Evolutionary conservation across 2,888 invertebrate genomes (phyloP).

Genomic region (Plebejus melissa): DNA sequence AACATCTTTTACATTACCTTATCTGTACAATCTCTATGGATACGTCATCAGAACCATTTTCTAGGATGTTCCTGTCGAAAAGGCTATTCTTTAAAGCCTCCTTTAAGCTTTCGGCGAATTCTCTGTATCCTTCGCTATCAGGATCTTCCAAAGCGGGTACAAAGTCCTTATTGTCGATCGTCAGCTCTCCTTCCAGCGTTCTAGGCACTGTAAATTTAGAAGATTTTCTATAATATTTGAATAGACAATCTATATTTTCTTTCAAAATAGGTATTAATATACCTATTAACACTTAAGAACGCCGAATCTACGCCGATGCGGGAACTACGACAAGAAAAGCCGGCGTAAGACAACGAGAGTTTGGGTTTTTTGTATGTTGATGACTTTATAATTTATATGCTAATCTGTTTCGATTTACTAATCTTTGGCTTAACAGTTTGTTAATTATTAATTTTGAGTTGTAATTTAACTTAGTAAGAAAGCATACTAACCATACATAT

Average conservation of each 20-base stretch:
- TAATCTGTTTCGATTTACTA: neutral
- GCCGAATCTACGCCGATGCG: too few relatives aligned
- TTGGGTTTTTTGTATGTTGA: too few relatives aligned
- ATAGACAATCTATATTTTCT: neutral
- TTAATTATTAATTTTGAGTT: neutral
- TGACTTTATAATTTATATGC: too few relatives aligned
- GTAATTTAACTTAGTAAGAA: neutral
- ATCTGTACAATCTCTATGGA: slow-evolving; percentile 80
- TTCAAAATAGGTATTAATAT: too few relatives aligned
- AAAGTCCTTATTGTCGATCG: slow-evolving; percentile 83
- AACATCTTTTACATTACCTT: slow-evolving; percentile 57
- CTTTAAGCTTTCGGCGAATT: slow-evolving; percentile 80
- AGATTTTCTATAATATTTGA: neutral
- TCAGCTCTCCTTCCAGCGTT: slow-evolving; percentile 83
- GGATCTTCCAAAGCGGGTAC: slow-evolving; percentile 77
- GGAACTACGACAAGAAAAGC: too few relatives aligned
- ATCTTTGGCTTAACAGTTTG: neutral
- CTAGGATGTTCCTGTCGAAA: slow-evolving; percentile 71
- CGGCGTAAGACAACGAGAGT: too few relatives aligned
- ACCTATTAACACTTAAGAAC: too few relatives aligned
- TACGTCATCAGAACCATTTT: slow-evolving; percentile 76
- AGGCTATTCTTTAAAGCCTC: slow-evolving; percentile 79
- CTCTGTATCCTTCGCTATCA: slow-evolving; percentile 81
- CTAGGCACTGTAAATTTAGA: slow-evolving; percentile 77
- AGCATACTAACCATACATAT: slow-evolving; percentile 74